Percentiles rank a stretch among this genome's conserved stretches.
phyloP scores from a whole-genome alignment of 2,797 vertebrate genomes.

The Sparidentex hasta region DNA sequence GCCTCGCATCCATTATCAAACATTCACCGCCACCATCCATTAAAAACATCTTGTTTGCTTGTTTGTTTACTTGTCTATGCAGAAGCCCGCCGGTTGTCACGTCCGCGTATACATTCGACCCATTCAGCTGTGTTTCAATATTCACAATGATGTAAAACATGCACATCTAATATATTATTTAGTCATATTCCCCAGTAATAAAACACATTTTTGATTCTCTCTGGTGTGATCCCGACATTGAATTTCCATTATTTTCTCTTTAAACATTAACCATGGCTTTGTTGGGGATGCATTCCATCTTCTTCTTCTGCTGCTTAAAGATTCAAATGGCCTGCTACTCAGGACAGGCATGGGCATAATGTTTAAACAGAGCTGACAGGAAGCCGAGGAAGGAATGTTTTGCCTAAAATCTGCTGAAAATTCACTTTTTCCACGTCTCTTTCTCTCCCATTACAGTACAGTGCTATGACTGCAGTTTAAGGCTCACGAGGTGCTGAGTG shows the following conservation, averaged over 20 bases:
- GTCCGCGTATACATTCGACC: slow-evolving; percentile 78
- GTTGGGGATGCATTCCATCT: slow-evolving; percentile 83
- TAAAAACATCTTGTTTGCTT: slow-evolving; percentile 82
- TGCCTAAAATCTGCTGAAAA: slow-evolving; percentile 86
- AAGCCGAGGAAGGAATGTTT: slow-evolving; percentile 78
- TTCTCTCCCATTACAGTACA: slow-evolving; percentile 73
- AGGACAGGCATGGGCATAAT: slow-evolving; percentile 70
- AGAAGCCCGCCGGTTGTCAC: slow-evolving; percentile 58
- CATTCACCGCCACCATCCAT: slow-evolving; percentile 79
- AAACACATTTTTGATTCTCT: slow-evolving; percentile 85
- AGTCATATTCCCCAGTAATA: slow-evolving; percentile 85
- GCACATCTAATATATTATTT: slow-evolving; percentile 94
- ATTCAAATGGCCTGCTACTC: slow-evolving; percentile 84
- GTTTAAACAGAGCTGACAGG: slow-evolving; percentile 82
- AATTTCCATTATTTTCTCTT: slow-evolving; percentile 96
- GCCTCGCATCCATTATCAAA: slow-evolving; percentile 80
- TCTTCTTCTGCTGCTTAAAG: slow-evolving; percentile 80
- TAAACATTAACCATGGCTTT: slow-evolving; percentile 96
- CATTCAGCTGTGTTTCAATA: slow-evolving; percentile 89
- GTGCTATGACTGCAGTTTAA: slow-evolving; percentile 82
- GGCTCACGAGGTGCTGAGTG: slow-evolving; percentile 78
- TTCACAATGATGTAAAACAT: slow-evolving; percentile 91
- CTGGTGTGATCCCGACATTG: slow-evolving; percentile 87
- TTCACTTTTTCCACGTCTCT: slow-evolving; percentile 70
- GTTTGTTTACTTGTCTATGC: slow-evolving; percentile 78